These are phyloP conservation scores for Decapterus maruadsi DNA, from an alignment of 2,797 vertebrate species.

Conservation along the genomic window DNA sequence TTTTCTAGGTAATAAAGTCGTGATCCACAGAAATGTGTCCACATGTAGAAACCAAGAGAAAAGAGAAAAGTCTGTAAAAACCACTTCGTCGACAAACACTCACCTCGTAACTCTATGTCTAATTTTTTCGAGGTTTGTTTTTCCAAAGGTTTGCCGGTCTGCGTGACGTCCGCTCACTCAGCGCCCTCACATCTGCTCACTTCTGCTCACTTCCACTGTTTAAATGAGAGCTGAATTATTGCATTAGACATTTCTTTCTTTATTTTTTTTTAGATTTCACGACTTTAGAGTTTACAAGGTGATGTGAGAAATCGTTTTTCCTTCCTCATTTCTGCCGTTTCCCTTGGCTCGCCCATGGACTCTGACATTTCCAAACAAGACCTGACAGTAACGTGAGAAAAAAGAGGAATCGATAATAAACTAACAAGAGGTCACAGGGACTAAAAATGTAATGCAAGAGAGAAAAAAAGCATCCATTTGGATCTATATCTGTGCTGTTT, in stretches of 20 bases:
- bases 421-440: not conserved
- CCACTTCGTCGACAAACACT: conserved; percentile 31
- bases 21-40: too few species aligned
- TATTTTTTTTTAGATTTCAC: not conserved
- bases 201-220: not conserved
- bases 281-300: not conserved
- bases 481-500: not conserved
- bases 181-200: not conserved
- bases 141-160: not conserved
- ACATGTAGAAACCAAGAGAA: too few species aligned
- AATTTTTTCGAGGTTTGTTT: not conserved
- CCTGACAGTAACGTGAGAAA: not conserved
- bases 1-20: too few species aligned
- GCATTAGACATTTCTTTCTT: too few species aligned
- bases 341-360: not conserved
- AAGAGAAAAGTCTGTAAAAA: not conserved
- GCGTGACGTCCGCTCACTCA: not conserved
- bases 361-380: not conserved
- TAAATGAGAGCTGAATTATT: not conserved
- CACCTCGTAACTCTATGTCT: not conserved
- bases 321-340: not conserved
- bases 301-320: conserved; percentile 8
- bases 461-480: not conserved
- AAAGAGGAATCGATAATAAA: not conserved
- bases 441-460: not conserved